Conservation (phyloP, 2,888 invertebrate genomes). For the Oligia strigilis region DNA sequence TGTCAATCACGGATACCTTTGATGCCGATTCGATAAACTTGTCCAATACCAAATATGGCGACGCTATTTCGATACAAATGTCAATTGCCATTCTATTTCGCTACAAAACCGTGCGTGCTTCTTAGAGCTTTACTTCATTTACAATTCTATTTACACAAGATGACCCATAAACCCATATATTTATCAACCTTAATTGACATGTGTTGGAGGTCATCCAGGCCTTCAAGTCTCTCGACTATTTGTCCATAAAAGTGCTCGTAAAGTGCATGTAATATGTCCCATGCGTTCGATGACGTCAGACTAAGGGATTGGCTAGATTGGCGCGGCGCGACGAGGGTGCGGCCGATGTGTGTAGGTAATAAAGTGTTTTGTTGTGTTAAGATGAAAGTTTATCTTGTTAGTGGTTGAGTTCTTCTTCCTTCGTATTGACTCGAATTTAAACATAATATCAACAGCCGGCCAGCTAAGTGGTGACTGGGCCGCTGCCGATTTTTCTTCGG, state of each 20-base stretch:
- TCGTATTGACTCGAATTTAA: not conserved
- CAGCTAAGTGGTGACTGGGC: too few species aligned
- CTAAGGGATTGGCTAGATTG: slow-evolving; percentile 41
- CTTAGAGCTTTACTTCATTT: slow-evolving; percentile 18
- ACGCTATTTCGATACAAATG: slow-evolving; percentile 9
- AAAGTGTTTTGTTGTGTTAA: slow-evolving; percentile 8
- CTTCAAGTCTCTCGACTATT: slow-evolving; percentile 47
- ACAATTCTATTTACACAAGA: slow-evolving; percentile 48
- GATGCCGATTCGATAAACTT: not conserved
- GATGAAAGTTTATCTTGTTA: not conserved
- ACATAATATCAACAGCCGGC: too few species aligned
- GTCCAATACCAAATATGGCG: slow-evolving; percentile 11
- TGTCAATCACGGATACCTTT: not conserved
- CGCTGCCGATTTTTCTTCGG: too few species aligned
- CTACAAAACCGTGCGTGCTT: not conserved
- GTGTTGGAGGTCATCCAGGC: slow-evolving; percentile 33
- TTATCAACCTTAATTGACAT: slow-evolving; percentile 61
- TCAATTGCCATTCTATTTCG: not conserved
- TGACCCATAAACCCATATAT: slow-evolving; percentile 58
- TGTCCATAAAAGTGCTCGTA: slow-evolving; percentile 60
- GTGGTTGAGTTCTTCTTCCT: not conserved
- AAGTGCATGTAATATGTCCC: slow-evolving; percentile 62
- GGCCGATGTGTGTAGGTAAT: slow-evolving; percentile 28
- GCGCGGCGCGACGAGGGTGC: slow-evolving; percentile 26
- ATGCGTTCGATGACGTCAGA: slow-evolving; percentile 57